Base-by-base conservation (phyloP, 1,140 invertebrate species). In the Aphidius ervi region DNA sequence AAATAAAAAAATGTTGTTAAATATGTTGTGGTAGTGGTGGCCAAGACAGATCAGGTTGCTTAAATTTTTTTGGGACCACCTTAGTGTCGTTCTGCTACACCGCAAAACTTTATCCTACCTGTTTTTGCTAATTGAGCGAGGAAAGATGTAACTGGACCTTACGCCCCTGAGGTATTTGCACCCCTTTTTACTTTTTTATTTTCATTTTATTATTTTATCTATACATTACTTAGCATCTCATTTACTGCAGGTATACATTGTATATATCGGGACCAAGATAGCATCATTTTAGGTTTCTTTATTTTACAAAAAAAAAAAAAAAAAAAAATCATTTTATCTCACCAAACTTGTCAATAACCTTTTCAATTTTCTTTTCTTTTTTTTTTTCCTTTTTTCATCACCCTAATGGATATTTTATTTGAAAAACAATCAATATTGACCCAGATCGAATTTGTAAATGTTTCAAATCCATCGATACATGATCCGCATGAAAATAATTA, bases 101-200 rank as follows among this genome's bases (percentile, higher is more conserved):
- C 71, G 68, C 72, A 71, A 74, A 73, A 78, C 72, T 70, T 78
- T 75, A 77, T 77, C 76, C 75, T 78, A 74, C 71, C 74, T 77
- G 75, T 78, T 79, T 79, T 78, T 70, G 76, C 72, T 79, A 79
- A 79, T 79, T 79, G 77, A 78, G 75, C 74, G 77, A 78, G 73
- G 76, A 78, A 79, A 78, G 74, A 78, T 77, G 77, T 79, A 79
- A 79, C 75, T 78, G 75, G 77, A 79, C 73, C 77, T 78, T 71
- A 71, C 74, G 71, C 71, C 71, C 68, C 64, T 67, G 66, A 75
- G 74, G 74, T 79, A 79, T 78, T 76, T 76, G 72, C 73, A 74
- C 68, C 63, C 70, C 70, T 73, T 69, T 71, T 65, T 57, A 31
- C 41, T 56, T 37, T 48, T 31, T 8, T 23, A 9, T 7, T 37